phyloP scores from a whole-genome alignment of 2,797 vertebrate genomes.

The Microctenopoma stevenorrisi region DNA sequence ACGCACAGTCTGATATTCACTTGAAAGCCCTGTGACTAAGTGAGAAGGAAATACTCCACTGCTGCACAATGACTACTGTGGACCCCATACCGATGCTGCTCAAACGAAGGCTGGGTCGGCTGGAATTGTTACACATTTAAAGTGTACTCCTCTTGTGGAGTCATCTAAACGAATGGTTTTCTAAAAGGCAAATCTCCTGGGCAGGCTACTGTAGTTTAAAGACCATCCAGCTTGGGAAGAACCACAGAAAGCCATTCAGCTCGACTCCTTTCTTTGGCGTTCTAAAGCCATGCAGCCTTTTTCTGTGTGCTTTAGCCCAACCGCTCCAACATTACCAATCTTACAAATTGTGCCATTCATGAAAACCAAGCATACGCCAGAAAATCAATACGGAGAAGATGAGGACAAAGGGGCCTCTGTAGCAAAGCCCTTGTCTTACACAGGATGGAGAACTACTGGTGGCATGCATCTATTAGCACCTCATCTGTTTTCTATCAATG shows the following conservation, averaged over 20 bases:
- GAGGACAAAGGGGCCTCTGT: constrained; percentile 50
- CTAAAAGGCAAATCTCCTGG: constrained; percentile 29
- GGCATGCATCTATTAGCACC: constrained; percentile 61
- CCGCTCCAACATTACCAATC: constrained; percentile 44
- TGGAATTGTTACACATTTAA: constrained; percentile 28
- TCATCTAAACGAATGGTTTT: constrained; percentile 13
- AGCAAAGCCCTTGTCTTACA: constrained; percentile 38
- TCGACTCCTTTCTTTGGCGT: constrained; percentile 8
- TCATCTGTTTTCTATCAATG: constrained; percentile 70
- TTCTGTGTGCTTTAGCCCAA: constrained; percentile 26
- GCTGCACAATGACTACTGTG: not conserved
- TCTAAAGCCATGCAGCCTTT: constrained; percentile 16
- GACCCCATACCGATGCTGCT: constrained; percentile 6
- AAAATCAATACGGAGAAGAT: constrained; percentile 58
- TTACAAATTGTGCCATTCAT: constrained; percentile 50
- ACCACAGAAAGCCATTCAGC: constrained; percentile 27
- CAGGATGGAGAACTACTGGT: constrained; percentile 52
- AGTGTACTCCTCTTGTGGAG: constrained; percentile 29
- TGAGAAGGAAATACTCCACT: not conserved
- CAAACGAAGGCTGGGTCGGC: constrained; percentile 16
- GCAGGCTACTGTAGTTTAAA: constrained; percentile 33
- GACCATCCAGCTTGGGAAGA: constrained; percentile 27
- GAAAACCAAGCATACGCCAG: constrained; percentile 52
- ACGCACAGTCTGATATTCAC: constrained; percentile 40
- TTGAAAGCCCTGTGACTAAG: constrained; percentile 41